Percentiles rank a stretch among this genome's conserved stretches.
phyloP scores from a whole-genome alignment of 2,113 vertebrate species.

The Pteronura brasiliensis region DNA sequence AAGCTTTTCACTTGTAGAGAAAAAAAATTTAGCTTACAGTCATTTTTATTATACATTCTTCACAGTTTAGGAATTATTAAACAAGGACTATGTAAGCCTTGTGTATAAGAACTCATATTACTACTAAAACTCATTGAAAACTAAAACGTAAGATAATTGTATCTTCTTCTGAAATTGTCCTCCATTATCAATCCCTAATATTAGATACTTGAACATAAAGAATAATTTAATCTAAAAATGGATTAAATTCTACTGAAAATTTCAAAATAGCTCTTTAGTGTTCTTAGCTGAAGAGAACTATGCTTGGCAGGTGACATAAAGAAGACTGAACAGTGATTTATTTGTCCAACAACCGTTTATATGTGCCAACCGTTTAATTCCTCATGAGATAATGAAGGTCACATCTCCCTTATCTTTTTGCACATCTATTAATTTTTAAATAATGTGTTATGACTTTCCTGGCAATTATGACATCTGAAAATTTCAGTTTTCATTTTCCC shows the following conservation, averaged over 20 bases:
- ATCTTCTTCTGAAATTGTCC: not conserved
- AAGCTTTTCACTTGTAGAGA: not conserved
- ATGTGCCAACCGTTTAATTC: not conserved
- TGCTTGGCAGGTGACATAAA: not conserved
- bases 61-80: not conserved
- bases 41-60: not conserved
- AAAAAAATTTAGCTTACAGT: not conserved
- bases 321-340: not conserved
- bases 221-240: not conserved
- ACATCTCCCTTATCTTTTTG: not conserved
- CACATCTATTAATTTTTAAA: slow-evolving; percentile 1
- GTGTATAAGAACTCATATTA: not conserved
- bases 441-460: not conserved
- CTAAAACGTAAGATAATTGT: not conserved
- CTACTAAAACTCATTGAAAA: not conserved
- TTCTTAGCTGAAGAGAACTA: not conserved
- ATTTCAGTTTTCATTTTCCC: not conserved
- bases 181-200: not conserved
- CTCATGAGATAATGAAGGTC: not conserved
- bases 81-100: not conserved
- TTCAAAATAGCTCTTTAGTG: not conserved
- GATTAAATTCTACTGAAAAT: not conserved
- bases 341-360: not conserved
- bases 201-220: not conserved
- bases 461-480: not conserved